Evolutionary conservation across 1,140 invertebrate species (phyloP), one percentile per base, ranked within the genome.

Genomic region (Platyura marginata): DNA sequence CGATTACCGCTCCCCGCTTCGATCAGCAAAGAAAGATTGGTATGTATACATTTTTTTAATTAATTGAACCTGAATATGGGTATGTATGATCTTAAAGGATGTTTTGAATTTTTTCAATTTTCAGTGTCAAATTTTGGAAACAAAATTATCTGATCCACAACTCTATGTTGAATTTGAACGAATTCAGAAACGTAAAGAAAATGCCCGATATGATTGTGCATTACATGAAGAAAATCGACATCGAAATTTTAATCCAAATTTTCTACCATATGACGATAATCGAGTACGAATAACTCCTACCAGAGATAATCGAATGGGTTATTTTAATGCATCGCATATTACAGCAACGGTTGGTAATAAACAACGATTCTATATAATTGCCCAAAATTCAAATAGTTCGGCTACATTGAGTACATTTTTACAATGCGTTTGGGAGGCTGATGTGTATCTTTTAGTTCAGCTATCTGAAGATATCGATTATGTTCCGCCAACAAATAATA

Each of bases 281-380:
- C 57, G 86, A 32, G 79, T 92, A 22, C 66, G 79, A 39, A 58
- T 93, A 3, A 74, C 72, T 18, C 80, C 86, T 3, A 72, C 74
- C 2, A 79, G 78, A 57, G 72, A 77, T 43, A 92, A 92, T 64
- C 75, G 77, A 40, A 72, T 71, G 53, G 89, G 88, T 6, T 92
- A 92, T 51, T 82, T 92, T 35, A 92, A 93, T 67, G 87, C 86
- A 3, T 90, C 85, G 8, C 81, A 89, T 53, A 75, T 92, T 43
- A 38, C 78, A 78, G 77, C 77, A 46, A 80, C 75, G 19, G 76
- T 83, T 22, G 81, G 78, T 47, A 74, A 67, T 46, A 70, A 74
- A 44, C 79, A 84, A 50, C 68, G 79, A 22, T 86, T 84, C 58
- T 92, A 91, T 61, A 83, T 91, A 42, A 78, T 83, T 21, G 79